A percentile compares a stretch with the other conserved stretches of the same genome.
Conservation (phyloP, 2,113 vertebrate species). For the Myotis lucifugus region DNA sequence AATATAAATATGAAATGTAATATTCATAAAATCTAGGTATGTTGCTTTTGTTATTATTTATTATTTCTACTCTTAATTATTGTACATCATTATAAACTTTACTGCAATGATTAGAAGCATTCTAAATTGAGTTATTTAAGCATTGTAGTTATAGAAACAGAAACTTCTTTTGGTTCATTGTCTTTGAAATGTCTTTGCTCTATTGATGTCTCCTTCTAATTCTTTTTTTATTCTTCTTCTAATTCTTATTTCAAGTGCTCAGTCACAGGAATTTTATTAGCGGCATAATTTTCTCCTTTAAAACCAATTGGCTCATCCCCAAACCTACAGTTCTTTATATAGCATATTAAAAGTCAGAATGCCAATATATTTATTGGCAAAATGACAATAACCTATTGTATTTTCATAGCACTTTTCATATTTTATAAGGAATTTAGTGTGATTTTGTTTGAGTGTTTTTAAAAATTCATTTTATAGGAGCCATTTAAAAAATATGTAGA, state of each 20-base stretch:
- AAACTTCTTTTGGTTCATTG: not conserved
- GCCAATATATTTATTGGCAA: not conserved
- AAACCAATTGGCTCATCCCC: not conserved
- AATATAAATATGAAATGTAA: not conserved
- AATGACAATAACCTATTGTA: not conserved
- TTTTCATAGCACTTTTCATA: constrained; percentile 1
- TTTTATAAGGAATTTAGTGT: not conserved
- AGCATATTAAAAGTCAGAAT: constrained; percentile 32
- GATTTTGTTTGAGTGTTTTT: not conserved
- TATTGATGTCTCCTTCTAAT: not conserved
- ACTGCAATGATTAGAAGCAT: not conserved
- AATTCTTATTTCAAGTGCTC: not conserved
- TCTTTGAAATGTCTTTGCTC: not conserved
- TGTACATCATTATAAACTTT: not conserved
- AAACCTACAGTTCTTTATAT: not conserved
- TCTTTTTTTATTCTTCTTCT: not conserved
- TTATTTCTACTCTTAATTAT: constrained; percentile 1
- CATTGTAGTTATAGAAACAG: not conserved
- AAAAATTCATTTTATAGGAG: not conserved
- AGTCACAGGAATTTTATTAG: not conserved
- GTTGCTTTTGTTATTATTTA: not conserved
- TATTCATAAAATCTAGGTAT: not conserved
- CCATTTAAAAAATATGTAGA: not conserved
- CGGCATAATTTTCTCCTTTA: not conserved
- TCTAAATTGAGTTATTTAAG: not conserved